Evolutionary conservation across 2,888 invertebrate genomes (phyloP), one percentile per base, ranked within the genome.

Genomic region (Orchesellides sinensis): DNA sequence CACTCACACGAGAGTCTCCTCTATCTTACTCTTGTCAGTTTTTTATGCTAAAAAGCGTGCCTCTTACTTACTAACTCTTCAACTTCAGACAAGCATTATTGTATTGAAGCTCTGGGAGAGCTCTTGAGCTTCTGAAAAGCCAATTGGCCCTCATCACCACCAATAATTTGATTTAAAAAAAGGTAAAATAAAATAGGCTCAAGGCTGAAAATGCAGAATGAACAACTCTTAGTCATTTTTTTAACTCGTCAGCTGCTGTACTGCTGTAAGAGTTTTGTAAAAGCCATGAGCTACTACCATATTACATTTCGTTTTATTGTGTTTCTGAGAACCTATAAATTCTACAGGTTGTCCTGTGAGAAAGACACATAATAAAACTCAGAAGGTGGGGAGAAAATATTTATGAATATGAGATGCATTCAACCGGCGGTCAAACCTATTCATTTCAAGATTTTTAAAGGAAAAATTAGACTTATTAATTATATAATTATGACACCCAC

Each of bases 401-500:
- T 78, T 69, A 78, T 63, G 78, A 69, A 52, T 69, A 47, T 70
- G 69, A 66, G 59, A 56, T 63, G 72, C 23, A 25, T 61, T 61
- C 47, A 59, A 61, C 52, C 35, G 54, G 63, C 78, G 49, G 69
- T 49, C 61, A 56, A 61, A 12, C 29, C 47, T 69, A 59, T 80
- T 52, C 79, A 29, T 68, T 35, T 68, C 66, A 54, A 45, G 32
- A 47, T 45, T 65, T 66, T 80, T 80, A 54, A 80, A 66, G 80
- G 80, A 73, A 72, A 80, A 52, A 72, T 73, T n/a, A n/a, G n/a
- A 40, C 10, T 40, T 40, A n/a, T 40, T 40, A 80, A 73, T 80
- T 80, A 45, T 72, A 79, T 80, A 80, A 80, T 80, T 80, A 80
- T 72, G 72, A 80, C 80, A 72, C 80, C 80, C 72, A 25, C 25